Base-by-base conservation (phyloP, 2,888 invertebrate genomes). In the Theodoxus fluviatilis region DNA sequence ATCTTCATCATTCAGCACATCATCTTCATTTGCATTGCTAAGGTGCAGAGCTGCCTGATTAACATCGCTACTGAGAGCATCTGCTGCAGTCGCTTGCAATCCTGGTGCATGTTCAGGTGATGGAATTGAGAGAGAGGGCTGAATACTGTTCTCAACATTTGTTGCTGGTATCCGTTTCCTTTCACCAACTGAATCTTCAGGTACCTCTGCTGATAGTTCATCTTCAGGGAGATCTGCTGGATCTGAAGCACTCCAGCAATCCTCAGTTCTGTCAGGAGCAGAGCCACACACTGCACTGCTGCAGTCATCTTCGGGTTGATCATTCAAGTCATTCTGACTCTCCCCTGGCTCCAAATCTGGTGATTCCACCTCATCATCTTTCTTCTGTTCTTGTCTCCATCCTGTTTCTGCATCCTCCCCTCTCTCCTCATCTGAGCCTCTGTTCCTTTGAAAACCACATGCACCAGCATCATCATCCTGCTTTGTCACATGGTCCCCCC, bases 21-120 rank as follows among this genome's bases (percentile, higher is more conserved):
- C 72, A 64, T 63, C 72, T 38, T 72, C 72, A 35, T 69, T 64
- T 0, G 71, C 71, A 68, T 71, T 69, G 12, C 61, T 69, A 6
- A 65, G 31, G 33, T 15, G 25, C 31, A 9, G 37, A 25, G 22
- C 6, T 6, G 33, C 40, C 15, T 66, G 31, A 40, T 66, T 47
- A 66, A 69, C 33, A 66, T 71, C 38, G 9, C 71, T 69, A 38
- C 35, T 59, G 38, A 71, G 66, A 35, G 47, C 18, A 55, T 3
- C n/a, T 4, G 40, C 7, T 55, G 55, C 9, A 22, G 12, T 15
- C 22, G 7, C 9, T n/a, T n/a, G n/a, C n/a, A n/a, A n/a, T n/a
- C n/a, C n/a, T n/a, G n/a, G n/a, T n/a, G n/a, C n/a, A n/a, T n/a
- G n/a, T n/a, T n/a, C n/a, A n/a, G n/a, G n/a, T n/a, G n/a, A n/a